Base-by-base conservation (phyloP, 2,113 vertebrate genomes). In the Daubentonia madagascariensis region DNA sequence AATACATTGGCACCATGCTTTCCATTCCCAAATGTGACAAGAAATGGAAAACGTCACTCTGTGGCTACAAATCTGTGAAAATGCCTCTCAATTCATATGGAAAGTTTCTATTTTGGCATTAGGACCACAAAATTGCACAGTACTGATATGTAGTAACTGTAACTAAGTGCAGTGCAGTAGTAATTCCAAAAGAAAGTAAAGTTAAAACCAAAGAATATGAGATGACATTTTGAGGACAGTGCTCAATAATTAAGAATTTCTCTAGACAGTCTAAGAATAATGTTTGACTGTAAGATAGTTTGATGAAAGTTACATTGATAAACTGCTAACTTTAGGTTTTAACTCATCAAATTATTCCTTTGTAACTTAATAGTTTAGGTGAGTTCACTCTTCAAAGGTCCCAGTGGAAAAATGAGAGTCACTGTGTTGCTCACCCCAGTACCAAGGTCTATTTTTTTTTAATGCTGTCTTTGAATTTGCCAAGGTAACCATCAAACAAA, bases 401-500 rank as follows among this genome's bases (percentile, higher is more conserved):
- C 37, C 50, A 81, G 3, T 52, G 11, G 43, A 79, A 85, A 88
- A 80, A 81, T 75, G 76, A 76, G 14, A 79, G n/a, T 90, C 43
- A 88, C 32, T 68, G 11, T n/a, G 14, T 70, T 95, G 65, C 40
- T 94, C 59, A 88, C 59, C 30, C 10, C 52, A 43, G n/a, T 45
- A 93, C 43, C 17, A 63, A 43, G 0, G 12, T 94, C 68, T 40
- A 12, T 72, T 68, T 73, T 73, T 72, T 54, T 85, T 67, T 72
- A 96, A 63, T 89, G 8, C 23, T 96, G 1, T 67, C 68, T 95
- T 96, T 94, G 86, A 89, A 89, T 94, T 93, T 96, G 67, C 68
- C 61, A 83, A 83, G 4, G 67, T 93, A 96, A 85, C 73, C 32
- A 89, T 59, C 61, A 96, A 90, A 81, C 59, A 96, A 92, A 96